Evolutionary conservation across 2,797 vertebrate species (phyloP), one percentile per base, ranked within the genome.

Genomic region (Lophius americanus): DNA sequence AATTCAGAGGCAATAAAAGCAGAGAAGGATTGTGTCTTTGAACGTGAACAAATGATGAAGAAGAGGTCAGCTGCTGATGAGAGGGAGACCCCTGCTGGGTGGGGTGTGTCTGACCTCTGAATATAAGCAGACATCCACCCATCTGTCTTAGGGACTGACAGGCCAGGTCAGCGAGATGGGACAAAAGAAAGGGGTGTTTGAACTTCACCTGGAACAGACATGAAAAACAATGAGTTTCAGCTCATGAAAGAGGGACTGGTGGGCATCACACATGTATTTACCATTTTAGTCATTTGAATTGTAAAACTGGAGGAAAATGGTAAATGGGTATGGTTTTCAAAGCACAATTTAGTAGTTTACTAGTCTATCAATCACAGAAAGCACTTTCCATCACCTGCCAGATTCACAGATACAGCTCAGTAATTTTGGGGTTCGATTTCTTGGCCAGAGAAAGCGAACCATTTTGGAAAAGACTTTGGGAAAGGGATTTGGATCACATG

Each of bases 11-110:
- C 23, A 69, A 63, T 57, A 32, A 78, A 74, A 76, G 60, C 67
- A 10, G 59, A 52, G 52, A 51, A 49, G 53, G 76, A 62, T 76
- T 84, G 76, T 81, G 85, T 78, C 83, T 92, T 87, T 90, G 87
- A 89, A 88, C 76, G 37, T 85, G 85, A 73, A 79, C 87, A 86
- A 85, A 88, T 63, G 82, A 84, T 51, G 84, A 89, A 85, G 88
- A 88, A 73, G 80, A 91, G 91, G 89, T 92, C 89, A 79, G 65
- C 74, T 39, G 35, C 84, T 89, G 90, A 89, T 90, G 83, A 88
- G 88, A 83, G 76, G 73, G 75, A 81, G 51, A 87, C 87, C 82
- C 91, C 89, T 57, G 82, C 89, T 81, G 88, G 87, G 88, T 52
- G 67, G 81, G 91, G 89, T 71, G 87, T 89, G 81, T 56, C 85